Conservation (phyloP, 2,113 vertebrate genomes). For the Atrichornis clamosus region DNA sequence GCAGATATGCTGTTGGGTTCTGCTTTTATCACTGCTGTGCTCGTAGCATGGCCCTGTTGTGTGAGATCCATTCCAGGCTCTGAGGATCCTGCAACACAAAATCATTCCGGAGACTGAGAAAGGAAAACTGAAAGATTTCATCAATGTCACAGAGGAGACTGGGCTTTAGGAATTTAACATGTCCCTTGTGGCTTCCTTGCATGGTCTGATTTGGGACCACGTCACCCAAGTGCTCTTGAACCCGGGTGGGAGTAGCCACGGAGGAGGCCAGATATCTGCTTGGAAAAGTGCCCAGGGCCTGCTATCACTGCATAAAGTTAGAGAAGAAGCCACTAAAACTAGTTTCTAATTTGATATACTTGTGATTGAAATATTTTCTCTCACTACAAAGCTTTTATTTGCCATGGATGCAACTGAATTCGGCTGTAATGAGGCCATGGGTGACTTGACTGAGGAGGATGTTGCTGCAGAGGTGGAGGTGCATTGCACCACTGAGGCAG, state of each 20-base stretch:
- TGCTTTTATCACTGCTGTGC: background rate
- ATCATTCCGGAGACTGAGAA: background rate
- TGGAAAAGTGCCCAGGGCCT: background rate
- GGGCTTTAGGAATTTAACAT: background rate
- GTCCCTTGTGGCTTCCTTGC: background rate
- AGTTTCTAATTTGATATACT: background rate
- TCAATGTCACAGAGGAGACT: background rate
- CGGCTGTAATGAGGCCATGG: background rate
- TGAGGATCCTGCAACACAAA: background rate
- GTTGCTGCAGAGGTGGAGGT: background rate
- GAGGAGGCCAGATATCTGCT: background rate
- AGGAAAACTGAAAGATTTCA: background rate
- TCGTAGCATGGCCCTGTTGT: rapidly evolving
- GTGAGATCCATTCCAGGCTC: background rate
- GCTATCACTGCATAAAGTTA: background rate
- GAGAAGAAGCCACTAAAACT: background rate
- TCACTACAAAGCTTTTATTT: background rate
- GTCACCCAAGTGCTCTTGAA: background rate
- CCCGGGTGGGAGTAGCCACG: rapidly evolving
- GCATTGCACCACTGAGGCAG: background rate
- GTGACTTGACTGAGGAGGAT: background rate
- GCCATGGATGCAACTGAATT: background rate
- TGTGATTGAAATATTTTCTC: background rate
- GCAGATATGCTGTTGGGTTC: background rate
- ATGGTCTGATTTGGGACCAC: background rate